These are phyloP conservation scores for Rhynchomys soricoides DNA, from an alignment of 2,113 vertebrate genomes.

Conservation along the genomic window DNA sequence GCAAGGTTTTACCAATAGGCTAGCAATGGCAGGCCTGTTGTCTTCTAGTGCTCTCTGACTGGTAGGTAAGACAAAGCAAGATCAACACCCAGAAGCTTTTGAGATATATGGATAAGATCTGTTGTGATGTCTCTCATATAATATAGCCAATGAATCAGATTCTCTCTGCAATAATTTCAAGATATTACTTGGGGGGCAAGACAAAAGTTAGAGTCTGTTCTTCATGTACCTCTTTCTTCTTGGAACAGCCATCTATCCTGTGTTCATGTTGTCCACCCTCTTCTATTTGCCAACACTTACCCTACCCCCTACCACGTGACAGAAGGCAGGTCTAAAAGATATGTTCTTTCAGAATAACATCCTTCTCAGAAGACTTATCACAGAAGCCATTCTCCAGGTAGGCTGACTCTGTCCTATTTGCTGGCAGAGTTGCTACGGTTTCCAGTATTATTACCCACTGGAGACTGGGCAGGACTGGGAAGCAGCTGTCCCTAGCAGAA, in stretches of 20 bases:
- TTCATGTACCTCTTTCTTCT: not conserved
- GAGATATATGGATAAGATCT: not conserved
- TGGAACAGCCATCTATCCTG: not conserved
- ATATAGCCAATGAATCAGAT: not conserved
- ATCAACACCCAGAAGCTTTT: not conserved
- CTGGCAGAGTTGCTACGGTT: conserved; percentile 30
- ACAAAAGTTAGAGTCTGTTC: not conserved
- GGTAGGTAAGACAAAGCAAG: not conserved
- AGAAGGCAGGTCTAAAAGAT: not conserved
- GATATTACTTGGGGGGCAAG: not conserved
- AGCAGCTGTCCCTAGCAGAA: conserved; percentile 51
- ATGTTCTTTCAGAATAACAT: not conserved
- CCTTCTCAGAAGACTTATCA: not conserved
- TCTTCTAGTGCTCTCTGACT: not conserved
- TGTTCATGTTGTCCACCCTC: not conserved
- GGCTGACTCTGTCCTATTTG: not conserved
- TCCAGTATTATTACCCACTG: conserved; percentile 5
- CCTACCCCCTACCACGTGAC: not conserved
- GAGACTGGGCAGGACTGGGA: conserved; percentile 25
- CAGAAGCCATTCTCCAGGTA: conserved; percentile 5
- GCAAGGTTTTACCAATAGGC: not conserved
- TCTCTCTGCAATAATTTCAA: not conserved
- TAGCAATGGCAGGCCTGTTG: not conserved
- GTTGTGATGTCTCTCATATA: not conserved
- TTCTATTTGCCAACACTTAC: not conserved